phyloP scores from a whole-genome alignment of 2,888 invertebrate genomes.

The Lepidocyrtinus sp. region DNA sequence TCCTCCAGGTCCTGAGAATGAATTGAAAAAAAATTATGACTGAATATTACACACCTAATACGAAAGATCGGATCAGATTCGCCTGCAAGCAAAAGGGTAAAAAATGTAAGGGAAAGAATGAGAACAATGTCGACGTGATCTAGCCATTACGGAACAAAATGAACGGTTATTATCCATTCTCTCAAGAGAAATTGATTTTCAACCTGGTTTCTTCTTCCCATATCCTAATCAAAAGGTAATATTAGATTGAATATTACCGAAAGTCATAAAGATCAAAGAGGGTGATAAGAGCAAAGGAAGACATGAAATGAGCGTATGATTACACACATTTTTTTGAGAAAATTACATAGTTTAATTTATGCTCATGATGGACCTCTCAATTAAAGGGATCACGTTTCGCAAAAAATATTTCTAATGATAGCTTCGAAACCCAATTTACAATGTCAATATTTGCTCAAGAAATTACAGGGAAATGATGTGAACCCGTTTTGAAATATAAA shows the following conservation, averaged over 20 bases:
- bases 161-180: neutral
- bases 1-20: conserved; percentile 60
- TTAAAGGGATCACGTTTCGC: conserved; percentile 54
- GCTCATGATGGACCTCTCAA: conserved; percentile 18
- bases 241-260: neutral
- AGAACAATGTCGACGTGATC: conserved; percentile 43
- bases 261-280: conserved; percentile 47
- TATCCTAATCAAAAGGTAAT: conserved; percentile 35
- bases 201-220: conserved; percentile 46
- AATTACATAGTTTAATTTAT: neutral
- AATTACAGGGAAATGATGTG: neutral
- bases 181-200: conserved; percentile 49
- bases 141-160: conserved; percentile 30
- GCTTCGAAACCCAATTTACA: conserved; percentile 13
- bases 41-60: neutral
- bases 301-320: neutral
- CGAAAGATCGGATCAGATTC: conserved; percentile 15
- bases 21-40: conserved; percentile 25
- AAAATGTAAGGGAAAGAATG: neutral
- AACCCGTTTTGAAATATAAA: neutral
- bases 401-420: conserved; percentile 45
- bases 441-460: conserved; percentile 52
- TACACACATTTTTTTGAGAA: neutral
- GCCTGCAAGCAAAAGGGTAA: too few relatives aligned
- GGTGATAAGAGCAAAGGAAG: conserved; percentile 31